Conservation (phyloP, 2,113 vertebrate genomes). For the Cyprinodon variegatus region DNA sequence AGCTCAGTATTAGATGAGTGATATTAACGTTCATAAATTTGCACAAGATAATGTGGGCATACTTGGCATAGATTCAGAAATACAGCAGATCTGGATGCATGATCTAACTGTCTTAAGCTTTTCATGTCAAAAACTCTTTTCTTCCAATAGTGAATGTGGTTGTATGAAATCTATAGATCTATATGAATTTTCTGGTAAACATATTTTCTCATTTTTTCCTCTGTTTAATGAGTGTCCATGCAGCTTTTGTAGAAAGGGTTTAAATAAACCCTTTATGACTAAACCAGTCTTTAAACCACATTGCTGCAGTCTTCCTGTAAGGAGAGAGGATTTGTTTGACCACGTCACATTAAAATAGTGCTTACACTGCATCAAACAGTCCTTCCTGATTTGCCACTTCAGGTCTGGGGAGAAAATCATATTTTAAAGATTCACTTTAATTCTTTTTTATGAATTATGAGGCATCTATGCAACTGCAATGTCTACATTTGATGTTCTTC, state of each 20-base stretch:
- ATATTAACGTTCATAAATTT: too few species aligned
- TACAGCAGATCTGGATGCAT: neutral
- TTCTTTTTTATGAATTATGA: too few species aligned
- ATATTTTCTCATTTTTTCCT: neutral
- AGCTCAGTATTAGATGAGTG: too few species aligned
- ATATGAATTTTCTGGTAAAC: neutral
- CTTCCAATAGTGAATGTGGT: neutral
- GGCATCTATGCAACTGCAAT: too few species aligned
- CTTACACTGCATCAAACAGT: constrained; percentile 68
- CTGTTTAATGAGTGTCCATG: neutral
- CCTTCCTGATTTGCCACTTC: constrained; percentile 41
- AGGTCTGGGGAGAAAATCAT: constrained; percentile 34
- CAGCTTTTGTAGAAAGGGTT: constrained; percentile 16
- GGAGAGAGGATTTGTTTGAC: constrained; percentile 51
- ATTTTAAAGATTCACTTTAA: constrained; percentile 11
- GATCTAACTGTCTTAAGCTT: neutral
- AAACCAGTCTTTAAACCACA: constrained; percentile 25
- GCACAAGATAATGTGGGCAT: too few species aligned
- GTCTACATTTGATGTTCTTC: neutral
- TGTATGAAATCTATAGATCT: neutral
- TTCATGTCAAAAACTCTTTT: neutral
- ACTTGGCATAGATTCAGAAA: neutral
- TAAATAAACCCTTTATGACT: too few species aligned
- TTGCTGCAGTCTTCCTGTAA: constrained; percentile 37
- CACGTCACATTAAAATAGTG: constrained; percentile 66